Percentiles rank a stretch among this genome's conserved stretches.
Evolutionary conservation across 2,797 vertebrate genomes (phyloP).

Genomic region (Coregonus suidteri): DNA sequence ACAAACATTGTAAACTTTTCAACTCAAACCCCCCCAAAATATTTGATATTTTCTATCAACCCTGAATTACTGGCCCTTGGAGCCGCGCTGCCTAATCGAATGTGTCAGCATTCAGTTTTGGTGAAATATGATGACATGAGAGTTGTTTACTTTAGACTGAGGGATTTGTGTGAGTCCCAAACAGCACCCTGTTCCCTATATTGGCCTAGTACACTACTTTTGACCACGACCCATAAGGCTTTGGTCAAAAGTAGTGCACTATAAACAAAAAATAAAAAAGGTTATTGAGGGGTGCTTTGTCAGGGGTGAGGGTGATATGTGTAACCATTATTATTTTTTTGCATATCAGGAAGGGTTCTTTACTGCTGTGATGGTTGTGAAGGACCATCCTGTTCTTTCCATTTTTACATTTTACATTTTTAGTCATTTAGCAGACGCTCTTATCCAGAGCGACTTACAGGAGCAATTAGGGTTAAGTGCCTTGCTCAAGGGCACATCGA

Average conservation of each 20-base stretch:
- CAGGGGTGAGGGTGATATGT: too few species aligned
- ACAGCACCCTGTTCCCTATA: not conserved
- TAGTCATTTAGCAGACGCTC: too few species aligned
- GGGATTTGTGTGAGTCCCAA: not conserved
- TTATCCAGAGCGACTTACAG: too few species aligned
- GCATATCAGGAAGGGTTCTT: too few species aligned
- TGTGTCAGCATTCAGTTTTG: not conserved
- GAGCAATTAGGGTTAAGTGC: too few species aligned
- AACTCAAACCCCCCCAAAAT: not conserved
- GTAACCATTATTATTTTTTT: too few species aligned
- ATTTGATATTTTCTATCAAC: not conserved
- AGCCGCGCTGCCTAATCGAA: not conserved
- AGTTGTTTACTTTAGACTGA: not conserved
- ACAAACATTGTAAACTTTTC: not conserved
- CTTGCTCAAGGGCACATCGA: too few species aligned
- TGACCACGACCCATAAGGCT: not conserved
- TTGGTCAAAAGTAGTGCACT: not conserved
- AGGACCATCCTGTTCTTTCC: too few species aligned
- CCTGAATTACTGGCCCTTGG: not conserved
- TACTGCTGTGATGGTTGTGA: too few species aligned
- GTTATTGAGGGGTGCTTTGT: too few species aligned
- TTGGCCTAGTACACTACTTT: not conserved
- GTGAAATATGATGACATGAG: conserved; percentile 2
- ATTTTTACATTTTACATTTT: too few species aligned
- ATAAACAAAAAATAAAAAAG: not conserved